Conservation (phyloP, 2,888 invertebrate genomes). For the Dasysyrphus tricinctus region DNA sequence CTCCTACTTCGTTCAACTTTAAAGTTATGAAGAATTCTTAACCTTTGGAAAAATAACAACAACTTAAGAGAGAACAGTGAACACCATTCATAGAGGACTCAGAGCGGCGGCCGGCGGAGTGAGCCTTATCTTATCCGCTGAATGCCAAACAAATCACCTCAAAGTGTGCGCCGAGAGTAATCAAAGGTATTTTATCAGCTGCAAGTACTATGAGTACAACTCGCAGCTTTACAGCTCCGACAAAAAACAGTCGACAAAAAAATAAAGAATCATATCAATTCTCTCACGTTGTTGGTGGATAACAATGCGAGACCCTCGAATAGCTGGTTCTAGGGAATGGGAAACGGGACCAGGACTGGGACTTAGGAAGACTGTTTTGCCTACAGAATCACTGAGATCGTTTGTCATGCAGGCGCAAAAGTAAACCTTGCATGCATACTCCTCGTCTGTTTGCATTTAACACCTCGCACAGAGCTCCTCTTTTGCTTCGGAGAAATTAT, state of each 20-base stretch:
- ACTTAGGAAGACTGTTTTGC: constrained; percentile 9
- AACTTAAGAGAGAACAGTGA: constrained; percentile 4
- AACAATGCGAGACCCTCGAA: constrained; percentile 53
- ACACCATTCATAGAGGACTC: constrained; percentile 18
- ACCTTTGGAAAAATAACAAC: constrained; percentile 35
- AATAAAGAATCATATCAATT: constrained; percentile 58
- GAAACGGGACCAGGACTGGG: background rate
- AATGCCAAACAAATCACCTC: constrained; percentile 73
- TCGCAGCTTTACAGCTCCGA: constrained; percentile 16
- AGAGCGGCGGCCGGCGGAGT: background rate
- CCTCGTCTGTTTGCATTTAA: constrained; percentile 66
- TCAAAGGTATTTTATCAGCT: constrained; percentile 69
- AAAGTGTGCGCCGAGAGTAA: constrained; percentile 61
- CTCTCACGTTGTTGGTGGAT: constrained; percentile 68
- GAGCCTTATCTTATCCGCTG: constrained; percentile 66
- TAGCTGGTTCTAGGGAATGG: background rate
- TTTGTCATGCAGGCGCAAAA: constrained; percentile 63
- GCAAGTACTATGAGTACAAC: constrained; percentile 19
- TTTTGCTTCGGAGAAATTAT: constrained; percentile 53
- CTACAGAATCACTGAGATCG: constrained; percentile 47
- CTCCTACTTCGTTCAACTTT: background rate
- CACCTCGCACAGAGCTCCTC: constrained; percentile 57
- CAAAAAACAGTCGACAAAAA: constrained; percentile 33
- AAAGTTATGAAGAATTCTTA: constrained; percentile 53
- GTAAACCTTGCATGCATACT: constrained; percentile 45